Conservation (phyloP, 1,140 invertebrate genomes). For the Cherax destructor region DNA sequence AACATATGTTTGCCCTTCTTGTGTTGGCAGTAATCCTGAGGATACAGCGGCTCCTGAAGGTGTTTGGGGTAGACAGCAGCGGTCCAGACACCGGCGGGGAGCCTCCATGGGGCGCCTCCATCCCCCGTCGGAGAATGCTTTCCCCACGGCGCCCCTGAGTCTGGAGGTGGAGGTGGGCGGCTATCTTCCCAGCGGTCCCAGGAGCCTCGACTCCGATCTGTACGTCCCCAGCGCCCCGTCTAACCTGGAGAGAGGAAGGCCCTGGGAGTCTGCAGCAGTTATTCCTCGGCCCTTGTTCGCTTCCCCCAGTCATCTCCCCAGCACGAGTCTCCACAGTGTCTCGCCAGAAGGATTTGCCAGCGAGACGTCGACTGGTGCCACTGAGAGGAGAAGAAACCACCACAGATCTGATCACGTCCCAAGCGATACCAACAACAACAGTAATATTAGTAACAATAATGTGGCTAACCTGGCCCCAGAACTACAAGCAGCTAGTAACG, state of each 20-base stretch:
- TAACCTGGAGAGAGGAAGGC: not conserved
- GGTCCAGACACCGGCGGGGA: not conserved
- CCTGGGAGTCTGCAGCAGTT: not conserved
- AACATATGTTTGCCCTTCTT: not conserved
- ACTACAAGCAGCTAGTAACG: no score
- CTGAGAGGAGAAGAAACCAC: not conserved
- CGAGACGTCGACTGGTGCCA: not conserved
- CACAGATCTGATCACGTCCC: not conserved
- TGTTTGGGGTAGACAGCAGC: not conserved
- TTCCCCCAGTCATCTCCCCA: not conserved
- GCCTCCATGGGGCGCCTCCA: not conserved
- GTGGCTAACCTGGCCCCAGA: not conserved
- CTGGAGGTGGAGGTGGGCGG: slow-evolving; percentile 50
- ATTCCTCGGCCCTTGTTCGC: slow-evolving; percentile 3
- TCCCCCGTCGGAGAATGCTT: not conserved
- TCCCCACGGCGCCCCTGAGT: slow-evolving; percentile 16
- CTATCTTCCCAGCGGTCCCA: slow-evolving; percentile 13
- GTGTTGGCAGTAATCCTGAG: not conserved
- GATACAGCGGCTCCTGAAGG: not conserved
- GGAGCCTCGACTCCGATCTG: not conserved
- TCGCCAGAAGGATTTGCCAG: not conserved
- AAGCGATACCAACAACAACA: slow-evolving; percentile 15
- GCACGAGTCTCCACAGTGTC: not conserved
- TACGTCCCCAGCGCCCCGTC: slow-evolving; percentile 13
- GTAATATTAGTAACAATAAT: not conserved